Evolutionary conservation across 2,113 vertebrate genomes (phyloP).

Genomic region (Ovis canadensis): DNA sequence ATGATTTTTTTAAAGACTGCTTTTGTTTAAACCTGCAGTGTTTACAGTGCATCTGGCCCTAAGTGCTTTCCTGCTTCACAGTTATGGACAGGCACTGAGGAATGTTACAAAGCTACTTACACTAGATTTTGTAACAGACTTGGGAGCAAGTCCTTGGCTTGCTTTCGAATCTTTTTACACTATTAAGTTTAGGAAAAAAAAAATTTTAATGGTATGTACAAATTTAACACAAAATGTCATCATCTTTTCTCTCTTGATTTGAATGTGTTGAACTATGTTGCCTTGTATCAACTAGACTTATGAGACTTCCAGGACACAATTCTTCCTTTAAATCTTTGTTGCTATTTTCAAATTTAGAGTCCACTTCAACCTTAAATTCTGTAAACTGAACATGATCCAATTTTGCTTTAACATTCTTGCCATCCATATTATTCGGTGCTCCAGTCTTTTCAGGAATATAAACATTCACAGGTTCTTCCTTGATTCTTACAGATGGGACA

Average conservation of each 20-base stretch:
- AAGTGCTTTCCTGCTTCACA: conserved; percentile 93
- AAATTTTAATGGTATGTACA: conserved; percentile 88
- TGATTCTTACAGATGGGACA: conserved; percentile 70
- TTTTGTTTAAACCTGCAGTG: conserved; percentile 88
- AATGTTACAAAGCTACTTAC: conserved; percentile 95
- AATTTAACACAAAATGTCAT: conserved; percentile 90
- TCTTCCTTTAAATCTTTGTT: conserved; percentile 85
- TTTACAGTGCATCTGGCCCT: conserved; percentile 88
- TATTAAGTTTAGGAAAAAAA: conserved; percentile 79
- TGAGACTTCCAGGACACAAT: conserved; percentile 77
- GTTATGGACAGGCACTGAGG: conserved; percentile 98
- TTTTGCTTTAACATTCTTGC: conserved; percentile 76
- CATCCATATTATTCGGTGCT: conserved; percentile 73
- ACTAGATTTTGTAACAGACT: conserved; percentile 86
- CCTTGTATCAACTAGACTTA: conserved; percentile 84
- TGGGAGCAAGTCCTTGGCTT: conserved; percentile 79
- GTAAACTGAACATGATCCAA: conserved; percentile 77
- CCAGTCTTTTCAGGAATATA: conserved; percentile 78
- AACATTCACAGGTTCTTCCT: conserved; percentile 76
- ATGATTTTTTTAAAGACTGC: conserved; percentile 86
- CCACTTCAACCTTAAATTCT: conserved; percentile 74
- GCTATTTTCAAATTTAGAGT: conserved; percentile 77
- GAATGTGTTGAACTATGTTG: conserved; percentile 81
- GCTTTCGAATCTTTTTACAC: conserved; percentile 84
- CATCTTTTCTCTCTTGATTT: conserved; percentile 86